Conservation (phyloP, 2,888 invertebrate species). For the Dichetophora obliterata region DNA sequence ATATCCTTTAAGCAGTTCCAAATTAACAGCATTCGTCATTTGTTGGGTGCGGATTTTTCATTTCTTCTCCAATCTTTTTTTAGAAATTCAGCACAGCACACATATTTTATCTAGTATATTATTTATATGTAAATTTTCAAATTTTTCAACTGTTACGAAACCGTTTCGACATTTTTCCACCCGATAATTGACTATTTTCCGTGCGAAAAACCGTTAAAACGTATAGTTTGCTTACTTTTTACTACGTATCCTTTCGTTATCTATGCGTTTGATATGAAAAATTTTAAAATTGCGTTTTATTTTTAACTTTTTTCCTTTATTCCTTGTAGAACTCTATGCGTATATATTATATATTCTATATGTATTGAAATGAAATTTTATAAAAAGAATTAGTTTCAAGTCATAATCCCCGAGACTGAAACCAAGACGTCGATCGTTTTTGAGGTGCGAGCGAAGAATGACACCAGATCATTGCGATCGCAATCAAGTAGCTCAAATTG, state of each 20-base stretch:
- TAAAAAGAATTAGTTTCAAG: slow-evolving; percentile 66
- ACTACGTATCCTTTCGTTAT: slow-evolving; percentile 37
- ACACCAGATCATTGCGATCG: slow-evolving; percentile 68
- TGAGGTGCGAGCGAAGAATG: slow-evolving; percentile 91
- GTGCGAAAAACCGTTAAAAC: slow-evolving; percentile 10
- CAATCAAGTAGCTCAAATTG: slow-evolving; percentile 61
- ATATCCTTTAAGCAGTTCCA: not conserved
- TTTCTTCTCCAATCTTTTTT: slow-evolving; percentile 57
- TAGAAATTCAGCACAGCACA: slow-evolving; percentile 68
- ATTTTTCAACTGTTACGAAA: slow-evolving; percentile 32
- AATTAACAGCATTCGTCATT: slow-evolving; percentile 45
- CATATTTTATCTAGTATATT: slow-evolving; percentile 10
- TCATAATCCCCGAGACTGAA: slow-evolving; percentile 72
- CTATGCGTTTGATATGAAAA: slow-evolving; percentile 29
- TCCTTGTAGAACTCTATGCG: slow-evolving; percentile 56
- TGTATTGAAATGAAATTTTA: slow-evolving; percentile 60
- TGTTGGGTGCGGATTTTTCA: slow-evolving; percentile 29
- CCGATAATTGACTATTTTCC: not conserved
- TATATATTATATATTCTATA: slow-evolving; percentile 52
- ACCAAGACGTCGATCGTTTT: slow-evolving; percentile 94
- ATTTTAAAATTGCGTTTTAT: slow-evolving; percentile 23
- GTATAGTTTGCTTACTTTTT: slow-evolving; percentile 25
- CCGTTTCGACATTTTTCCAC: slow-evolving; percentile 26
- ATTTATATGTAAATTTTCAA: slow-evolving; percentile 39
- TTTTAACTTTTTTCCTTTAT: slow-evolving; percentile 40